phyloP scores from a whole-genome alignment of 2,113 vertebrate species.

The Chroicocephalus ridibundus region DNA sequence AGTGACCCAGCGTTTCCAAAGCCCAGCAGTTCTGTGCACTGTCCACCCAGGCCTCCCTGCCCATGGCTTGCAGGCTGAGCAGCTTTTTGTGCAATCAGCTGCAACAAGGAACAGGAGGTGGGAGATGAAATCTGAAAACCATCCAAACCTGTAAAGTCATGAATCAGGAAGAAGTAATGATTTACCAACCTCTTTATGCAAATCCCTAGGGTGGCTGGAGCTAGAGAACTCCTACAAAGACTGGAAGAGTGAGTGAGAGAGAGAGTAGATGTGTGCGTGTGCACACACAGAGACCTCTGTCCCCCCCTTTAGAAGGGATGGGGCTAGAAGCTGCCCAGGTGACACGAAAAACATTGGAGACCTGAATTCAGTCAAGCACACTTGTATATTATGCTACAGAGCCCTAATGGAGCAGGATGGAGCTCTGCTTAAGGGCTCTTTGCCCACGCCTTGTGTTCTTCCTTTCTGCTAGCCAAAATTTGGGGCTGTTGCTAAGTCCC shows the following conservation, averaged over 20 bases:
- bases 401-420: background rate
- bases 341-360: background rate
- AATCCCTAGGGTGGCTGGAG: conserved; percentile 61
- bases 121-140: conserved; percentile 59
- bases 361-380: background rate
- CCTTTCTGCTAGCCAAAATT: background rate
- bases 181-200: conserved; percentile 71
- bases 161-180: conserved; percentile 74
- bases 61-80: background rate
- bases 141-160: conserved; percentile 56
- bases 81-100: background rate
- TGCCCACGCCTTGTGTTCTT: background rate
- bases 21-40: background rate
- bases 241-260: background rate
- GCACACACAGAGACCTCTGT: background rate
- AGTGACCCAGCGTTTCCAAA: background rate
- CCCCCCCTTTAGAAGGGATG: background rate
- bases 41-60: background rate
- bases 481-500: background rate
- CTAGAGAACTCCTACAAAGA: conserved; percentile 37
- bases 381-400: background rate
- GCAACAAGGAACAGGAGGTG: conserved; percentile 13
- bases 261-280: background rate
- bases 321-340: background rate
- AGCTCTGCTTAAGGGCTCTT: background rate